Conservation (phyloP, 2,797 vertebrate genomes). For the Hippopotamyrus pictus region DNA sequence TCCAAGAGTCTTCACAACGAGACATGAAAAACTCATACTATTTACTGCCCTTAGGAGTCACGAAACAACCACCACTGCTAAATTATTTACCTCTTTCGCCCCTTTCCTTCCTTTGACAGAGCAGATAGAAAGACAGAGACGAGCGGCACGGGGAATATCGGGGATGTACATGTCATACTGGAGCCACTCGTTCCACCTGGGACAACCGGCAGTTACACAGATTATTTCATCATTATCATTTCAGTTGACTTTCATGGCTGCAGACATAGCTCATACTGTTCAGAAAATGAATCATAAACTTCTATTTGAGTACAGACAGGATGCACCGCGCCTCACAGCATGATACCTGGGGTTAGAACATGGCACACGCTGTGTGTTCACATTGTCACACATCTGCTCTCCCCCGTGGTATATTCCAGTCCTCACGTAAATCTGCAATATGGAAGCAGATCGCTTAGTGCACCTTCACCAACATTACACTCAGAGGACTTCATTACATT, state of each 20-base stretch:
- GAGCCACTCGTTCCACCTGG: slow-evolving; percentile 93
- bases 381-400: slow-evolving; percentile 95
- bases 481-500: not conserved
- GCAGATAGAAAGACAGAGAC: slow-evolving; percentile 94
- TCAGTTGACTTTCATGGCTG: not conserved
- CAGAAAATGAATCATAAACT: not conserved
- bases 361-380: slow-evolving; percentile 92
- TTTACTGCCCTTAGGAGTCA: not conserved
- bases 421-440: slow-evolving; percentile 83
- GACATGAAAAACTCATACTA: not conserved
- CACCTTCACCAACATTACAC: not conserved
- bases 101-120: slow-evolving; percentile 94
- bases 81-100: slow-evolving; percentile 79
- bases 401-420: slow-evolving; percentile 95
- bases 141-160: slow-evolving; percentile 87
- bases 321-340: not conserved
- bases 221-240: not conserved
- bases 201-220: not conserved
- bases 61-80: not conserved
- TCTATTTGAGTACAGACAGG: not conserved
- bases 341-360: slow-evolving; percentile 91
- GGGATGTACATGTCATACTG: slow-evolving; percentile 92
- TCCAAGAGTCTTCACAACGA: not conserved
- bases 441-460: not conserved
- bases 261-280: not conserved